Evolutionary conservation across 2,888 invertebrate genomes (phyloP).

Genomic region (Ochlodes sylvanus): DNA sequence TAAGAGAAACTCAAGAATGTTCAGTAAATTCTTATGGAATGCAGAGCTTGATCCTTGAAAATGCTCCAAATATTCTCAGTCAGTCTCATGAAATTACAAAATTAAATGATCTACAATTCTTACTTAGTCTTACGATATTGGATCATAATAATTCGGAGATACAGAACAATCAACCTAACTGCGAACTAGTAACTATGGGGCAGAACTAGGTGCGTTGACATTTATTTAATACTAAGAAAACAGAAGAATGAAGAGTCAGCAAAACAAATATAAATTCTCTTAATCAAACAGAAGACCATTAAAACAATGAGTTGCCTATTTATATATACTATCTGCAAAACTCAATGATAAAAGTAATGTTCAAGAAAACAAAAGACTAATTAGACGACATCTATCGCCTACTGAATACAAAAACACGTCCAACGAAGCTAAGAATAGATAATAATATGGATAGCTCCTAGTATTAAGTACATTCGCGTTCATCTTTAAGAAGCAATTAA

Average conservation of each 20-base stretch:
- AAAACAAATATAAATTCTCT: neutral
- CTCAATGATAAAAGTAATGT: neutral
- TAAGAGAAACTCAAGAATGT: too few species aligned
- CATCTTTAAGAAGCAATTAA: conserved; percentile 66
- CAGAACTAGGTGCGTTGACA: too few species aligned
- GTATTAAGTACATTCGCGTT: conserved; percentile 44
- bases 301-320: neutral
- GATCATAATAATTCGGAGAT: too few species aligned
- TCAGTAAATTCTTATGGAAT: too few species aligned
- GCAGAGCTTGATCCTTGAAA: too few species aligned
- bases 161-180: too few species aligned
- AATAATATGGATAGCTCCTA: conserved; percentile 23
- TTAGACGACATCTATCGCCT: conserved; percentile 8
- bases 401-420: conserved; percentile 18
- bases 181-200: too few species aligned
- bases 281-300: neutral
- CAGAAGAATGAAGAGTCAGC: neutral
- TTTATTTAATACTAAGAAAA: too few species aligned
- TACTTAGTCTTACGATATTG: too few species aligned
- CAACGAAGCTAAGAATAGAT: conserved; percentile 24
- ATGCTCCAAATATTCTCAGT: too few species aligned
- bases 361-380: conserved; percentile 9
- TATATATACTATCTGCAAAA: neutral
- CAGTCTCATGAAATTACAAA: too few species aligned
- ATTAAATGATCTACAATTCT: too few species aligned